phyloP scores from a whole-genome alignment of 2,888 invertebrate species.

The Archaeoteleia sp. region DNA sequence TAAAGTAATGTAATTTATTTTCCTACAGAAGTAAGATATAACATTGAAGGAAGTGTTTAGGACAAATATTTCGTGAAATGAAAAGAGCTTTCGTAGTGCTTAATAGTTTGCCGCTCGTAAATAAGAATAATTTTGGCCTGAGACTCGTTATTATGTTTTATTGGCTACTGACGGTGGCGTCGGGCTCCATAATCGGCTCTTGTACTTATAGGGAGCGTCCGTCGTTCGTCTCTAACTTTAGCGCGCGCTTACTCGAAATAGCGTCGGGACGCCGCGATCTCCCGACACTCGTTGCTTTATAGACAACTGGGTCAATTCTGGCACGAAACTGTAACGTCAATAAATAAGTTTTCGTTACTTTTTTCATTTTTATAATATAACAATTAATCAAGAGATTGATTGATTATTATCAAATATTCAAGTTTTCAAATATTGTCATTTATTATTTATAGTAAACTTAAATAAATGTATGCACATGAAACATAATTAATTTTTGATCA shows the following conservation, averaged over 20 bases:
- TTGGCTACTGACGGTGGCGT: constrained; percentile 55
- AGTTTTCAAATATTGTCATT: neutral
- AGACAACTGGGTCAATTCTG: constrained; percentile 72
- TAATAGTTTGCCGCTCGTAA: constrained; percentile 35
- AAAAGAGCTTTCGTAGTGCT: constrained; percentile 52
- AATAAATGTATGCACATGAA: too few relatives aligned
- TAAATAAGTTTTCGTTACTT: constrained; percentile 8
- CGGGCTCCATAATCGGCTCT: constrained; percentile 69
- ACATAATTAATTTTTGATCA: too few relatives aligned
- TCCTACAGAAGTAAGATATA: too few relatives aligned
- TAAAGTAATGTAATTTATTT: too few relatives aligned
- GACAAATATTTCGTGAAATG: too few relatives aligned
- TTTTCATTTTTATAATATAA: neutral
- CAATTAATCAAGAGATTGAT: too few relatives aligned
- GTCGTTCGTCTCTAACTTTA: constrained; percentile 72
- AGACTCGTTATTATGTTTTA: constrained; percentile 55
- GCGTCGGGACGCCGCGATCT: constrained; percentile 62
- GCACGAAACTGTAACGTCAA: constrained; percentile 47
- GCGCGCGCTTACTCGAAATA: constrained; percentile 67
- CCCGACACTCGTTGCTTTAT: constrained; percentile 64
- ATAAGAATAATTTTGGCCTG: constrained; percentile 69
- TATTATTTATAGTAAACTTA: too few relatives aligned
- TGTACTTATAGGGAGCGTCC: constrained; percentile 74
- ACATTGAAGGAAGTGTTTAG: too few relatives aligned
- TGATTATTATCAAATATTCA: neutral